Base-by-base conservation (phyloP, 1,140 invertebrate genomes). In the Melipona quadrifasciata region DNA sequence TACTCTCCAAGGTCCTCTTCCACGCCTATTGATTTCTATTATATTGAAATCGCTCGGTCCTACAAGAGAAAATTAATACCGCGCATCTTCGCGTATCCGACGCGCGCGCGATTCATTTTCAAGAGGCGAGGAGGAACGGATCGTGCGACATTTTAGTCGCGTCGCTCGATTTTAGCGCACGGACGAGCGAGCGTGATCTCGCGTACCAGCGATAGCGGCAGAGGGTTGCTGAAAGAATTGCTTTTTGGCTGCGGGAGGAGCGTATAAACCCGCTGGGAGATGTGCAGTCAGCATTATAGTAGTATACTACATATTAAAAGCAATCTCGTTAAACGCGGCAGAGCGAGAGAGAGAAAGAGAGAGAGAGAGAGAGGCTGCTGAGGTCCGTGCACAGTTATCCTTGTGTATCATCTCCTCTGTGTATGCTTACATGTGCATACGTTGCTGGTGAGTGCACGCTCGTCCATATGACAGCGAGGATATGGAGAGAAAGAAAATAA, bases 291-390 rank as follows among this genome's bases (percentile, higher is more conserved):
- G 85, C 85, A 78, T 86, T 79, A 76, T 75, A 75, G 82, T 84
- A 82, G 82, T 84, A 82, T 83, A 78, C 81, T 84, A 75, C 85
- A 86, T 86, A 86, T 86, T 86, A 86, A 86, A 86, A 84, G 85
- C 75, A 86, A 86, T 84, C 85, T 86, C 85, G 85, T 86, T 84
- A 83, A 83, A 83, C 74, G 74, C 67, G 75, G 79, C 67, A 75
- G 21, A 72, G 73, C 82, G 67, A 81, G 73, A 27, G 51, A 72
- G 73, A 85, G 80, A 81, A 65, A 27, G 58, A 72, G 72, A 85
- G 73, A 81, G 73, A 27, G 58, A 72, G 65, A 85, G 80, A 81
- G 67, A 27, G 58, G 8, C 39, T 24, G 31, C 21, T 24, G 58
- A 19, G 27, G 14, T 21, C 47, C n/a, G 61, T 51, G 47, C 51